A percentile compares a stretch with the other conserved stretches of the same genome.
phyloP scores from a whole-genome alignment of 2,797 vertebrate genomes.

The Syngnathus acus region DNA sequence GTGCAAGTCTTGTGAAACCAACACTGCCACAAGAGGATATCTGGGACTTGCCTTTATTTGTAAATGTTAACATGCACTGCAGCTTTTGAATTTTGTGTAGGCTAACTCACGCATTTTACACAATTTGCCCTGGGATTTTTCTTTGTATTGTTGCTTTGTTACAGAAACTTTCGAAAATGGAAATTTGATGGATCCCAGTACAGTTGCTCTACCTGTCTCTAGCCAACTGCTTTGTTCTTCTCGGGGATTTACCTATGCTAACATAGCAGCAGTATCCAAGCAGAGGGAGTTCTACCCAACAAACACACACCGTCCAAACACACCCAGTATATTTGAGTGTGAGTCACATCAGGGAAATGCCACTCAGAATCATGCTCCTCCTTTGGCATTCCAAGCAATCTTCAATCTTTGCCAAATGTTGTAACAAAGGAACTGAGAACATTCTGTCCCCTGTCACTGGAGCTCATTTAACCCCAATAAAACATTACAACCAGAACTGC shows the following conservation, averaged over 20 bases:
- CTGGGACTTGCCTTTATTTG: slow-evolving; percentile 35
- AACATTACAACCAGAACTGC: not conserved
- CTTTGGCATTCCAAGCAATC: slow-evolving; percentile 36
- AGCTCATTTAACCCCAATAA: not conserved
- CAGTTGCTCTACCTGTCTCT: slow-evolving; percentile 17
- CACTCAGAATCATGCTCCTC: slow-evolving; percentile 1
- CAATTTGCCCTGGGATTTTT: not conserved
- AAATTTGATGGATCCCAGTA: not conserved
- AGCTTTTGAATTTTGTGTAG: not conserved
- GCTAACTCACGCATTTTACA: not conserved
- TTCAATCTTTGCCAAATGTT: slow-evolving; percentile 20
- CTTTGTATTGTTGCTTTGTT: not conserved
- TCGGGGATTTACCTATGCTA: slow-evolving; percentile 43
- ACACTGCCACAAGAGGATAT: slow-evolving; percentile 13
- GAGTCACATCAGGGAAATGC: slow-evolving; percentile 6
- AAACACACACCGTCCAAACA: not conserved
- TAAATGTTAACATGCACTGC: not conserved
- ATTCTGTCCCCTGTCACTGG: not conserved
- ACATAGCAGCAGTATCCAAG: slow-evolving; percentile 62
- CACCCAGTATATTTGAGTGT: slow-evolving; percentile 1
- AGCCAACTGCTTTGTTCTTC: slow-evolving; percentile 27
- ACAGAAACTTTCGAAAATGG: not conserved
- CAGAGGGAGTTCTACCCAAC: not conserved
- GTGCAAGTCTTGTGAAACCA: slow-evolving; percentile 20
- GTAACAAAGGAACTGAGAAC: slow-evolving; percentile 5